Conservation (phyloP, 2,888 invertebrate genomes). For the Diachrysia chrysitis region DNA sequence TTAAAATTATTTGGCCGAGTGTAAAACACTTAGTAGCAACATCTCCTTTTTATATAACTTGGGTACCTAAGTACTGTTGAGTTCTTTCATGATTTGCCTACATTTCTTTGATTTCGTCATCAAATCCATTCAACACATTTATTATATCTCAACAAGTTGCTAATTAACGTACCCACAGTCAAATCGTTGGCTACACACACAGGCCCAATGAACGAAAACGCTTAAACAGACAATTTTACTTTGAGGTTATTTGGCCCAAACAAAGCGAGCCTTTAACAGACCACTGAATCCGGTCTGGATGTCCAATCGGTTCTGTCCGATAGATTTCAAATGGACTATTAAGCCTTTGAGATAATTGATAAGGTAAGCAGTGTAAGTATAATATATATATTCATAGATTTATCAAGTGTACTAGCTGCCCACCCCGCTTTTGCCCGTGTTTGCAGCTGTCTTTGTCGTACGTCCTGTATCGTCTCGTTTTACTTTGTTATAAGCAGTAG, state of each 20-base stretch:
- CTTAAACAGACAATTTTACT: not conserved
- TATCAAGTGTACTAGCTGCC: not conserved
- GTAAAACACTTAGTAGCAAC: too few relatives aligned
- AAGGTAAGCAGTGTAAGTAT: too few relatives aligned
- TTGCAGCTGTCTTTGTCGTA: too few relatives aligned
- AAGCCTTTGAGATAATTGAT: not conserved
- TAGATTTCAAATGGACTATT: not conserved
- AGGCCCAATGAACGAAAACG: not conserved
- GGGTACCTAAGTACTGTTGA: too few relatives aligned
- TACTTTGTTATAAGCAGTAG: too few relatives aligned
- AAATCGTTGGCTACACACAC: not conserved
- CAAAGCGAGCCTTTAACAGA: slow-evolving; percentile 3
- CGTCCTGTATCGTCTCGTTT: too few relatives aligned
- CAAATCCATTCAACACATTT: not conserved
- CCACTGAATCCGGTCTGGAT: not conserved
- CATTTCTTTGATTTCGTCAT: too few relatives aligned
- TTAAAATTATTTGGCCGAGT: too few relatives aligned
- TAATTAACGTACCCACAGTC: not conserved
- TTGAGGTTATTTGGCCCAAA: not conserved
- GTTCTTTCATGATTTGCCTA: too few relatives aligned
- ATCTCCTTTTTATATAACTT: too few relatives aligned
- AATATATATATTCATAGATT: not conserved
- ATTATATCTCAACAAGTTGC: not conserved
- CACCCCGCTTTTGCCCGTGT: too few relatives aligned
- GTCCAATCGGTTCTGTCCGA: not conserved